Base-by-base conservation (phyloP, 2,888 invertebrate species). In the Noctua comes region DNA sequence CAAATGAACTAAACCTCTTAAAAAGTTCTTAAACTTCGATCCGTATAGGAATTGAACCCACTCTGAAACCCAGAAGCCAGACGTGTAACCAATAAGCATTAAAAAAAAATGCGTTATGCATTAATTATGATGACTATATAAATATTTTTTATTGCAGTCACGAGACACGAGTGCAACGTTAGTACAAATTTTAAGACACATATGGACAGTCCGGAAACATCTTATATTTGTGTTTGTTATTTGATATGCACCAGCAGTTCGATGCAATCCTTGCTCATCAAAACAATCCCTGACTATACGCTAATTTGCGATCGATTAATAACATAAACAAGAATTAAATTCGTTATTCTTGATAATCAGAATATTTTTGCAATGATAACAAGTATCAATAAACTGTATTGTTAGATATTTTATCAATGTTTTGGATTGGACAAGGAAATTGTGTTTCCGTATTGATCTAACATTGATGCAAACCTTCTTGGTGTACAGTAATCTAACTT, bases 391-490 rank as follows among this genome's bases (percentile, higher is more conserved):
- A 16, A 80, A 66, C 31, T 57, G 27, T 31, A 68, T 54, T 59
- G 31, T 18, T 66, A 51, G 6, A 51, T 68, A 31, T 43, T 24
- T 21, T 40, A 79, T 40, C 46, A 46, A 24, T 51, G 59, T 46
- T 72, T 46, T 65, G 46, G 40, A 69, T 65, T 68, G 46, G 48
- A 68, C 54, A 62, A 82, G 86, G 86, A 85, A 85, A 73, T 76
- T 8, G 24, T 64, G 40, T 72, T 84, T 86, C 84, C 86, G 65
- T 83, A 76, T 73, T 72, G 70, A 71, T 76, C 66, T 73, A 76
- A 74, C 73, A 72, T 83, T 66, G 66, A 62, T 64, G 54, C 62
- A 46, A 36, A 68, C 2, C 24, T 59, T 36, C 16, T 73, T 21
- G 75, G 40, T 72, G 18, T 27, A 48, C 7, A 66, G 10, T 66